These are phyloP conservation scores for Rhinoderma darwinii DNA, from an alignment of 2,113 vertebrate genomes.

Conservation along the genomic window DNA sequence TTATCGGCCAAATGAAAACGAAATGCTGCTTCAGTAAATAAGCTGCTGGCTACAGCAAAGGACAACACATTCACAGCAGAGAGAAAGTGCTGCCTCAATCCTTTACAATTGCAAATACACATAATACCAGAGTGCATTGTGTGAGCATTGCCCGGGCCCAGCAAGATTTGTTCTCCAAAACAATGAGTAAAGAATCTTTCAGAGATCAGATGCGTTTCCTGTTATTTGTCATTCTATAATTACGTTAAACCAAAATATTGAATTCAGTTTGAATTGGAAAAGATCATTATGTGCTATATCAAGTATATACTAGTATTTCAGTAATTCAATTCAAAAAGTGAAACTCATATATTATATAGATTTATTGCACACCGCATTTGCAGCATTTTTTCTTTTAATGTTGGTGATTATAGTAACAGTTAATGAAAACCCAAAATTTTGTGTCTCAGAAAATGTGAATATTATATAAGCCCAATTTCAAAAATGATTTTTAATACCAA, in stretches of 20 bases:
- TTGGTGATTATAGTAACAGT: no score
- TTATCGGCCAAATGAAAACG: neutral
- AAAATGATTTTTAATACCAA: no score
- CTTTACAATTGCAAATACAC: neutral
- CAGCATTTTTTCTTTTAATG: no score
- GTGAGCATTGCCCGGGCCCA: neutral
- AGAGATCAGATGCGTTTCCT: neutral
- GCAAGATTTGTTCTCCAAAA: neutral
- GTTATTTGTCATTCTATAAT: neutral
- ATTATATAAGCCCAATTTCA: no score
- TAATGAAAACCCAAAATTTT: no score
- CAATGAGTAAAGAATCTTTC: neutral
- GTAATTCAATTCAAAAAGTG: no score
- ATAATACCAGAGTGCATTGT: neutral
- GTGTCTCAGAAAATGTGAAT: no score
- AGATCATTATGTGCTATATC: no score
- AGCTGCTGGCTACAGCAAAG: neutral
- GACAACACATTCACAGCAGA: neutral
- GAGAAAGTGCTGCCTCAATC: neutral
- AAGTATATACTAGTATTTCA: no score
- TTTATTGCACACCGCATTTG: no score
- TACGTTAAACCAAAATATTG: neutral
- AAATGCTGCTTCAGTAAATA: constrained; percentile 8
- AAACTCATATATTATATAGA: no score
- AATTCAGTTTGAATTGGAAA: neutral